A percentile compares a stretch with the other conserved stretches of the same genome.
Conservation (phyloP, 1,140 invertebrate genomes). For the Formica selysi region DNA sequence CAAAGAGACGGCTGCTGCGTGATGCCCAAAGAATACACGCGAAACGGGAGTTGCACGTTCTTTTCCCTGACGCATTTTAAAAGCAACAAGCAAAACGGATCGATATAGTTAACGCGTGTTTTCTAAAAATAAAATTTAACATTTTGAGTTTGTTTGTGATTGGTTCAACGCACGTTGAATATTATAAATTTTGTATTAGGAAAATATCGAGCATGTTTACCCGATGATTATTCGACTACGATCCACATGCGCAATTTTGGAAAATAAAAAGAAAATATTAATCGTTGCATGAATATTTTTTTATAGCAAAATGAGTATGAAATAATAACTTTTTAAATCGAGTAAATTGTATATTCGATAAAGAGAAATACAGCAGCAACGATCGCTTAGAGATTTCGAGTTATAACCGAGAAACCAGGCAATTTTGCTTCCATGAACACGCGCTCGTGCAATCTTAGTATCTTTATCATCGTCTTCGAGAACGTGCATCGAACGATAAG, state of each 20-base stretch:
- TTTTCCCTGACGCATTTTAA: conserved; percentile 18
- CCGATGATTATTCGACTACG: not conserved
- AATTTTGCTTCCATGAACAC: conserved; percentile 25
- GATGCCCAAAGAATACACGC: conserved; percentile 60
- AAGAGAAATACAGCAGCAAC: not conserved
- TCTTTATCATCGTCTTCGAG: conserved; percentile 37
- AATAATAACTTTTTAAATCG: conserved; percentile 2
- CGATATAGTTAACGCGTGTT: conserved; percentile 29
- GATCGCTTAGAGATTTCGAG: conserved; percentile 1
- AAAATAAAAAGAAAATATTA: conserved; percentile 5
- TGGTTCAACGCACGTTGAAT: not conserved
- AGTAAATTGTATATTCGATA: not conserved
- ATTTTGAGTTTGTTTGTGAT: not conserved
- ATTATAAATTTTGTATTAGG: not conserved
- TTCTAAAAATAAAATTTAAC: not conserved
- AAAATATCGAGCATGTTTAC: not conserved
- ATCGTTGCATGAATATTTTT: not conserved
- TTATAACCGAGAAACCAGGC: conserved; percentile 12
- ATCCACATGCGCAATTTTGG: not conserved
- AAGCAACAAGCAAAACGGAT: conserved; percentile 9
- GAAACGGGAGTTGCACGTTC: conserved; percentile 42
- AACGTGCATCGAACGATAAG: conserved; percentile 59
- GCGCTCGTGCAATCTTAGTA: conserved; percentile 25
- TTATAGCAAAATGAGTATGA: not conserved
- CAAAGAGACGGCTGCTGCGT: conserved; percentile 57